A percentile compares a stretch with the other conserved stretches of the same genome.
These are phyloP conservation scores for Mellilla xanthometata DNA, from an alignment of 2,888 invertebrate genomes.

Conservation along the genomic window DNA sequence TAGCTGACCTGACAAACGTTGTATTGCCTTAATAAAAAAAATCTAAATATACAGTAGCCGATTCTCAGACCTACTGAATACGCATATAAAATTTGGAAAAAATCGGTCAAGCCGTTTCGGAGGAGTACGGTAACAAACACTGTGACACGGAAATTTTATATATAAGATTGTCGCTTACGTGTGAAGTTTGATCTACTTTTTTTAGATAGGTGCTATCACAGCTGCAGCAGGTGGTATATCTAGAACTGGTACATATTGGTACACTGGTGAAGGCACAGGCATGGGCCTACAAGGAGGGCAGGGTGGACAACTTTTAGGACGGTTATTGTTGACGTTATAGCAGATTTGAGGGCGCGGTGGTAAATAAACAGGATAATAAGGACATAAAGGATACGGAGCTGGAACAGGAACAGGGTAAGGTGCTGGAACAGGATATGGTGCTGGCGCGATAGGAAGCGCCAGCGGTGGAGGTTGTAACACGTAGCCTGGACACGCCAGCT, in stretches of 20 bases:
- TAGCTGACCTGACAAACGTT: no score
- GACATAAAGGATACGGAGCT: neutral
- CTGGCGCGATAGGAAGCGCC: neutral
- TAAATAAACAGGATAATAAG: neutral
- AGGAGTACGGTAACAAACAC: no score
- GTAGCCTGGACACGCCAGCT: neutral
- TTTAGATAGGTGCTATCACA: no score
- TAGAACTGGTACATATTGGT: neutral
- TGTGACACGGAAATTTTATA: no score
- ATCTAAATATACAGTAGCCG: no score
- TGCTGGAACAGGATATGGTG: neutral
- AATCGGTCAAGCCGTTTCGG: no score
- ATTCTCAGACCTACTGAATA: no score
- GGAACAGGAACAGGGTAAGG: neutral
- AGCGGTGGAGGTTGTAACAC: neutral
- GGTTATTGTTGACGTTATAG: neutral
- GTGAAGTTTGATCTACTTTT: no score
- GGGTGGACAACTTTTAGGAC: conserved; percentile 1
- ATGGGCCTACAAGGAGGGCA: neutral
- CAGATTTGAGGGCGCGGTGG: neutral
- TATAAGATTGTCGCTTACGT: no score
- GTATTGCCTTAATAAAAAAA: no score
- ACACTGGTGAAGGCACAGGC: neutral
- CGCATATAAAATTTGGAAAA: no score
- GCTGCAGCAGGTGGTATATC: neutral